Evolutionary conservation across 2,888 invertebrate species (phyloP), one percentile per base, ranked within the genome.

Genomic region (Hypselothyrea guttata): DNA sequence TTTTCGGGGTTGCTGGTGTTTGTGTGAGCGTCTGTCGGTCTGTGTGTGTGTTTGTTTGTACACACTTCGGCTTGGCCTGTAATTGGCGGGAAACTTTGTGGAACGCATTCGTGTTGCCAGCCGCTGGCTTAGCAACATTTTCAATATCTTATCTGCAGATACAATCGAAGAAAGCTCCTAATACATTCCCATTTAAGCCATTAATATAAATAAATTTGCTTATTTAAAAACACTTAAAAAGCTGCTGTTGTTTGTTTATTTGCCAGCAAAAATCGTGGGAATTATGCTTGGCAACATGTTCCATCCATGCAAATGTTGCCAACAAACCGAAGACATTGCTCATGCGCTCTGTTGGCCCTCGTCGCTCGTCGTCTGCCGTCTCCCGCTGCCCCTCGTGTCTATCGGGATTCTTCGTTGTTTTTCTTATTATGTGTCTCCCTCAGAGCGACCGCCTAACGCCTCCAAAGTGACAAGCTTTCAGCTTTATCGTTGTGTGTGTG

Each of bases 11-110:
- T 75, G 83, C 64, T 75, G 56, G 38, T 61, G 51, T 34, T 38
- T 52, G 18, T 28, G 8, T 37, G 16, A 41, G 44, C 53, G 49
- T 51, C 37, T 57, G 37, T 38, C 5, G 38, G 45, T 56, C 33
- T 46, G 52, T 63, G 46, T 58, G 67, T 51, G 46, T 55, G 52
- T 74, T 53, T 84, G 65, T 70, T 61, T 71, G 84, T 85, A 49
- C 71, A 66, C 71, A 70, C 77, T 78, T 84, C 78, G 84, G 86
- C 75, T 81, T 84, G 78, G 65, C 69, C 68, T 75, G 75, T 75
- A 85, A 79, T 86, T 86, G 86, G 86, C 86, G 87, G 86, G 87
- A 86, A 86, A 86, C 67, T 61, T 61, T 83, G 86, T 86, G 84
- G 84, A 83, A 72, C 22, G 51, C 11, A 84, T 81, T 69, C 27